Base-by-base conservation (phyloP, 2,797 vertebrate species). In the Micropoecilia bifurca region DNA sequence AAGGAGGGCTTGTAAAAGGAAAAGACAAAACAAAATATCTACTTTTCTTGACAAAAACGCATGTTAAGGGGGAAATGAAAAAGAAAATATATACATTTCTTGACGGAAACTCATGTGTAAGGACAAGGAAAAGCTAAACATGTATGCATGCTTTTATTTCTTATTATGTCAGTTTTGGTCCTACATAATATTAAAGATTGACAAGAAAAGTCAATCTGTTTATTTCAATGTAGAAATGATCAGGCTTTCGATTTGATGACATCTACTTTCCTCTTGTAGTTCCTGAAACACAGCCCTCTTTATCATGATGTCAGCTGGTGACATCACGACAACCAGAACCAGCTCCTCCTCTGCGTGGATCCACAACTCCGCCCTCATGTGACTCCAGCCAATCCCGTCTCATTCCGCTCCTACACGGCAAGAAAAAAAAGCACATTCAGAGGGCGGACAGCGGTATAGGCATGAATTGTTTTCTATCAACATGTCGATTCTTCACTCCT, bases 321-420 rank as follows among this genome's bases (percentile, higher is more conserved):
- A 33, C 33, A 33, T 33, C 33, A 1, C 3, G 33, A 33, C 33
- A 33, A 33, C 33, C 33, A 33, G 73, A 76, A 68, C 68, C 75
- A 74, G 75, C 77, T 69, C 50, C 66, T 78, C 46, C 59, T 55
- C 6, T 73, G 74, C 68, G 77, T 36, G 36, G 72, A 7, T 36
- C 22, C 4, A 47, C 76, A 41, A 79, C 91, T 86, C 94, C 93
- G 84, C 95, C 95, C 82, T 83, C 68, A 87, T 80, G 84, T 76
- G 87, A 91, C 86, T 90, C 79, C 87, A 86, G 89, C 96, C 95
- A 96, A 96, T 96, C 94, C 88, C 81, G 30, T 85, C 81, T 87
- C 82, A 87, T 91, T 94, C 89, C 93, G 93, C 92, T 89, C 87
- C 73, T 71, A 63, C 81, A 83, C 55, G 43, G 75, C 28, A 75